Base-by-base conservation (phyloP, 2,113 vertebrate genomes). In the Vulpes vulpes region DNA sequence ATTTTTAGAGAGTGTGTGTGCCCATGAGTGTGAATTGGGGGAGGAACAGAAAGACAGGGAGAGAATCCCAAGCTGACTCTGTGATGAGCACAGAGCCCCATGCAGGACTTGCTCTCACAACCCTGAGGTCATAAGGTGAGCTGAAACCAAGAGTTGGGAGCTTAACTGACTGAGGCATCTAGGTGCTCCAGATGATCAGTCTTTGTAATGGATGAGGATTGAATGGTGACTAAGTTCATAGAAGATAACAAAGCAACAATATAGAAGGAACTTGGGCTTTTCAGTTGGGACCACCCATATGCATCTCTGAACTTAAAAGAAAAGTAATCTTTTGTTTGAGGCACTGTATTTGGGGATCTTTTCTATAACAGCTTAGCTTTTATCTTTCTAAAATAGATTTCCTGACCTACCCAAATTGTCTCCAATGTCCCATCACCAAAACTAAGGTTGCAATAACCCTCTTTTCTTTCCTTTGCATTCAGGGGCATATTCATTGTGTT, bases 401-500 rank as follows among this genome's bases (percentile, higher is more conserved):
- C 8, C 16, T 85, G 64, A 64, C 12, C 22, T 35, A 69, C 59
- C 5, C 25, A 64, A 74, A 78, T 57, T 93, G 49, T 20, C 43
- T 76, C 69, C 49, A 93, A 55, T 19, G 38, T 86, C 57, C 32
- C 25, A 78, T 7, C 2, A 38, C n/a, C 60, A 64, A 65, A 30
- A 93, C 32, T 43, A 86, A 67, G 6, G 2, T 32, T 86, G n/a
- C 12, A 64, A 53, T 51, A 85, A 16, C 51, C 23, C 30, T 59
- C 43, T 51, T 76, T 76, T 12, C 6, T 78, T 93, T 35, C 17
- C 60, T 81, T 30, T 98, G 98, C 99, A 98, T 98, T 99, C 98
- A 98, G 99, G 98, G 99, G 99, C 98, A 98, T 99, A 98, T 99
- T 99, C 99, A 99, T 99, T 99, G 98, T 99, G 98, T 99, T 99